phyloP scores from a whole-genome alignment of 1,140 invertebrate species.

The Papilio glaucus region DNA sequence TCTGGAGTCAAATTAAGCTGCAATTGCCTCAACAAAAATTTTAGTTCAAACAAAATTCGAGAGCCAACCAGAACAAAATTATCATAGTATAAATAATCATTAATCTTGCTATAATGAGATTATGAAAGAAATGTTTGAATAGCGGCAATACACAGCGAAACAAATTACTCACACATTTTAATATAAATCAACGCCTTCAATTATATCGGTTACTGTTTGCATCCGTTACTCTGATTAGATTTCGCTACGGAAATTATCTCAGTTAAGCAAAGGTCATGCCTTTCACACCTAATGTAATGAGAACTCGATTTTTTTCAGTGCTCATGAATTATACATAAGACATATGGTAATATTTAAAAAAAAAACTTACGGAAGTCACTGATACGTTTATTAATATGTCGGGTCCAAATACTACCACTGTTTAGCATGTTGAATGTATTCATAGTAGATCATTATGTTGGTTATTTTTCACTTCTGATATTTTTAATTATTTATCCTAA shows the following conservation, averaged over 20 bases:
- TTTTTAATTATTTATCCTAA: no score
- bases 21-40: background rate
- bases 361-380: slow-evolving; percentile 11
- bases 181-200: slow-evolving; percentile 24
- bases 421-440: background rate
- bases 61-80: slow-evolving; percentile 1
- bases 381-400: background rate
- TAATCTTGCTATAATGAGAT: slow-evolving; percentile 26
- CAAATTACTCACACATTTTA: slow-evolving; percentile 25
- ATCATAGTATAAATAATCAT: slow-evolving; percentile 16
- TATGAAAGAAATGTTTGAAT: slow-evolving; percentile 33
- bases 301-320: slow-evolving; percentile 37
- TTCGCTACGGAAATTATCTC: slow-evolving; percentile 47
- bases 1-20: background rate
- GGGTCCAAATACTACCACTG: no score
- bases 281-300: slow-evolving; percentile 56
- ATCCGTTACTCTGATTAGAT: slow-evolving; percentile 48
- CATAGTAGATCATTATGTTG: no score
- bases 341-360: slow-evolving; percentile 19
- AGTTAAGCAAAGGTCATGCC: slow-evolving; percentile 53
- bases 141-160: slow-evolving; percentile 20
- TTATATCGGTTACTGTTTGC: slow-evolving; percentile 30
- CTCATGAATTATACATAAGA: slow-evolving; percentile 1
- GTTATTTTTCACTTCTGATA: no score
- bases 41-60: background rate